Conservation (phyloP, 2,113 vertebrate species). For the Peromyscus maniculatus region DNA sequence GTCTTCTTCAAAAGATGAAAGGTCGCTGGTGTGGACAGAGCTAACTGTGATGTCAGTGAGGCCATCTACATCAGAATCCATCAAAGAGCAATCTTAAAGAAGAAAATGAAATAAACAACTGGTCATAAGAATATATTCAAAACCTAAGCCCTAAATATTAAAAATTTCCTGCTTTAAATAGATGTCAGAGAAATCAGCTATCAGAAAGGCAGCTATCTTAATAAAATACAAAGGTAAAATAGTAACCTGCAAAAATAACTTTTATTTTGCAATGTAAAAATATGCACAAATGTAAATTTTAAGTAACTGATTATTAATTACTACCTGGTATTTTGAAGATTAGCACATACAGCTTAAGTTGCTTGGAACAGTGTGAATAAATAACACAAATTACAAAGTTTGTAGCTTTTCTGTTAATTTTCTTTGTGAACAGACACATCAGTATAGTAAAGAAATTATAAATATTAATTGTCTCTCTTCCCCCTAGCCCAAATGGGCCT, state of each 20-base stretch:
- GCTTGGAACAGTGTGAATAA: background rate
- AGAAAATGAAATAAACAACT: constrained; percentile 6
- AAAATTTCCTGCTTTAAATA: constrained; percentile 38
- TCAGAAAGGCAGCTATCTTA: background rate
- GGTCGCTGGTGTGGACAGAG: constrained; percentile 98
- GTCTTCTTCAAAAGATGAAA: constrained; percentile 97
- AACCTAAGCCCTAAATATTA: background rate
- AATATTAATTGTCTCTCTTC: background rate
- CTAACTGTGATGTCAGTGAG: constrained; percentile 99
- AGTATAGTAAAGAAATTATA: background rate
- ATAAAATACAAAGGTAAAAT: constrained; percentile 38
- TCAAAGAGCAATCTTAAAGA: constrained; percentile 90
- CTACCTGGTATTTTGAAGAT: constrained; percentile 30
- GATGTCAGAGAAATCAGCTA: constrained; percentile 16
- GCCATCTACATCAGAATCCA: constrained; percentile 96
- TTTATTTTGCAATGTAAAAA: background rate
- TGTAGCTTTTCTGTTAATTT: constrained; percentile 17
- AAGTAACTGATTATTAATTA: background rate
- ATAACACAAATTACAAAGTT: background rate
- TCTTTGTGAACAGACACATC: background rate
- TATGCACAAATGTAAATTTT: constrained; percentile 18
- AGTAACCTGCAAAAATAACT: constrained; percentile 23
- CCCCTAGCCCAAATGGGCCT: background rate
- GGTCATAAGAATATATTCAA: background rate
- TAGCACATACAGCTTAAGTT: background rate